A percentile compares a stretch with the other conserved stretches of the same genome.
These are phyloP conservation scores for Prorops nasuta DNA, from an alignment of 1,140 invertebrate species.

Conservation along the genomic window DNA sequence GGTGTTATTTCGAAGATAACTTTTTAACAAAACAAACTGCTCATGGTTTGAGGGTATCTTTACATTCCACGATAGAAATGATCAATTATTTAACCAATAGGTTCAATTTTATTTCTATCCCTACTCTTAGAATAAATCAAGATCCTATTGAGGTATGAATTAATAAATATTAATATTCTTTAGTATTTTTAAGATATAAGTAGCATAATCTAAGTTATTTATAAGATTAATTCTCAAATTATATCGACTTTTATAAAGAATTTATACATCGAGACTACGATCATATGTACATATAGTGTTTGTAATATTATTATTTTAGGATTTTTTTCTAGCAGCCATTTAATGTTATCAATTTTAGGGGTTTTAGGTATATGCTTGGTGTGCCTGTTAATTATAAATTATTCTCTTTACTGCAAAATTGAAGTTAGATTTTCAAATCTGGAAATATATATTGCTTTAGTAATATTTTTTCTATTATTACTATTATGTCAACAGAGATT, in stretches of 20 bases:
- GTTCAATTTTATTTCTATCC: neutral
- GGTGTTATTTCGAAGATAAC: neutral
- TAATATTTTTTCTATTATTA: neutral
- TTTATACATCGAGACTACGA: neutral
- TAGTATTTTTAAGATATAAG: too few relatives aligned
- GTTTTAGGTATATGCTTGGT: neutral
- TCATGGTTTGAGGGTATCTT: neutral
- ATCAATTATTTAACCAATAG: too few relatives aligned
- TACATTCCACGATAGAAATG: neutral
- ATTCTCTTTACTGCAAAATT: neutral
- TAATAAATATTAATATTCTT: too few relatives aligned
- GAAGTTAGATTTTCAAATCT: neutral
- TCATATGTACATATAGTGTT: neutral
- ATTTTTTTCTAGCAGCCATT: neutral
- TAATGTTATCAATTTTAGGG: neutral
- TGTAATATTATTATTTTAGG: neutral
- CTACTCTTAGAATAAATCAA: neutral
- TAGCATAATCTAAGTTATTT: neutral
- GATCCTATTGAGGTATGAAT: neutral
- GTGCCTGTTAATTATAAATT: neutral
- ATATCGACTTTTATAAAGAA: neutral
- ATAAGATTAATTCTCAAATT: neutral
- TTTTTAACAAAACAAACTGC: neutral
- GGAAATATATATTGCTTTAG: neutral
- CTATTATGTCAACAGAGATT: neutral